Base-by-base conservation (phyloP, 2,797 vertebrate species). In the Poecilia velifera region DNA sequence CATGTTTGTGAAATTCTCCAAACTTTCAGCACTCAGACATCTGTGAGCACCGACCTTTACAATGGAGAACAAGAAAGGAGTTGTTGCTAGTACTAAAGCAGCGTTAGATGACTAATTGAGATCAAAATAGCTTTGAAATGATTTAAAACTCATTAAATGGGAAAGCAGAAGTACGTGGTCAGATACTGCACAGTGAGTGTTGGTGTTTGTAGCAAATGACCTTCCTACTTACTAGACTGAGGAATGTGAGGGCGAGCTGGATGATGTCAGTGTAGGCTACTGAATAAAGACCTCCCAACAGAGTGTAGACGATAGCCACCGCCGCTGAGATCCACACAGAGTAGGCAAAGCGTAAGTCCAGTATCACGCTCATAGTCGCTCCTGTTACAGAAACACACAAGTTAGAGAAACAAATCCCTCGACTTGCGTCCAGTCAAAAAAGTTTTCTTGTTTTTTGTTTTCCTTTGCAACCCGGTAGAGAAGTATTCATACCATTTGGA, bases 261-360 rank as follows among this genome's bases (percentile, higher is more conserved):
- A 95, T 95, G 68, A 96, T n/a, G 6, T 92, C 94, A 90, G 91
- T 93, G 86, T 92, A 93, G 70, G 91, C 91, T 71, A 93, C 90
- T 16, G 92, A 96, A 86, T 96, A 97, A 59, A 97, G 91, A 0
- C 96, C 96, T 84, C 96, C 96, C 70, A 95, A 77, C 31, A 96
- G 87, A n/a, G 95, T 97, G 85, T 96, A 97, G 73, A 95, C 16
- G 13, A 94, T 92, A 62, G 96, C 94, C 28, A 91, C 94, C 22
- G 89, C 91, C 6, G 96, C 91, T 0, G 96, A 96, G 81, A 95
- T 22, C 64, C 93, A 85, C 53, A 94, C 91, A 46, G 94, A 92
- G 36, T 94, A 82, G 53, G 79, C 86, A 14, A 89, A 89, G 51
- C 88, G 85, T 53, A 96, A 86, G 75, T 95, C 94, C 91, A 97